Base-by-base conservation (phyloP, 2,888 invertebrate species). In the Halictus ligatus region DNA sequence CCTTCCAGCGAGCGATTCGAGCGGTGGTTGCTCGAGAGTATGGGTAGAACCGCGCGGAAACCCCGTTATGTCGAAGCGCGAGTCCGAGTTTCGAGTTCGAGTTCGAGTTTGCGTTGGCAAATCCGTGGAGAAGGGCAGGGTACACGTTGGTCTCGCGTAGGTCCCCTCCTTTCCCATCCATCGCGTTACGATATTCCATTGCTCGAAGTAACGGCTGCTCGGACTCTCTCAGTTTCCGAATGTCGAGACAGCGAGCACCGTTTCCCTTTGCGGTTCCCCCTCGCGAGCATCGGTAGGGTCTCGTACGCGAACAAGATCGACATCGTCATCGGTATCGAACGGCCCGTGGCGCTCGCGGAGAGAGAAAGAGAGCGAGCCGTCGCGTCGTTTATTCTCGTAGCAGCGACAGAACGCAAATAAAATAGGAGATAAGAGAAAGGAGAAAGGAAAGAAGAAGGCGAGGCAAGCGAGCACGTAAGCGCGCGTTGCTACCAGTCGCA, bases 71-170 rank as follows among this genome's bases (percentile, higher is more conserved):
- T 87, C 76, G 3, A 35, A 64, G 64, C 29, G 7, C 58, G 80
- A 83, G 83, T 87, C 88, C 85, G 58, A 58, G 76, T 88, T 86
- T 85, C 84, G 67, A 67, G 77, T 88, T 73, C 67, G 79, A 84
- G 84, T 88, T 12, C 60, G 87, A 85, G 78, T 88, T 75, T 64
- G 78, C 81, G 84, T 88, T 87, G 84, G 85, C 83, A 81, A 86
- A 91, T 87, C 84, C 78, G 72, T 72, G 85, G 91, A 84, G 77
- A 87, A 89, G 89, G 89, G 87, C 80, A 90, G 69, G 71, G 74
- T 74, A 74, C 69, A 35, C 76, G 54, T 75, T 85, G 84, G 64
- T 82, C 77, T 77, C 75, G 58, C 78, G 54, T 35, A 35, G n/a
- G 58, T 54, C 72, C 54, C 35, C 58, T 64, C 50, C 76, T 80